Conservation (phyloP, 2,113 vertebrate species). For the Nerophis ophidion region DNA sequence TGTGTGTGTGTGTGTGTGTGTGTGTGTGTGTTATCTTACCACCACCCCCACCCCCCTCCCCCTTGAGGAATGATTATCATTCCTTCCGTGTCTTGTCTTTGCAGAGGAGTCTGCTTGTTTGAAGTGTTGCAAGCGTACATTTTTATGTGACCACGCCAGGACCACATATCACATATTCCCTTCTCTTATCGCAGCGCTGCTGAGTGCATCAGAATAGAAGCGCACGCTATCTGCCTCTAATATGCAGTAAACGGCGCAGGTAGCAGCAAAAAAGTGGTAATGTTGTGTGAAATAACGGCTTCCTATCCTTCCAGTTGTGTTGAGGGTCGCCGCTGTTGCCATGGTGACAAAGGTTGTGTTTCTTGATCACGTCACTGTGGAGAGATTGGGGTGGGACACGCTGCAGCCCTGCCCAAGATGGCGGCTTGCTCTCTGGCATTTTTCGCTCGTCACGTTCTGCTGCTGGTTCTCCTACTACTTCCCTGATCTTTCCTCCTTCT, state of each 20-base stretch:
- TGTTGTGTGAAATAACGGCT: not conserved
- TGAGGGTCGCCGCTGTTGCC: too few species aligned
- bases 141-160: not conserved
- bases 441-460: too few species aligned
- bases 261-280: slow-evolving; percentile 28
- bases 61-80: slow-evolving; percentile 22
- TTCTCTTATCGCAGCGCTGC: not conserved
- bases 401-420: too few species aligned
- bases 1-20: slow-evolving; percentile 22
- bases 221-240: not conserved
- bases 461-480: too few species aligned
- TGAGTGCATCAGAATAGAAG: not conserved
- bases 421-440: too few species aligned
- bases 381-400: too few species aligned
- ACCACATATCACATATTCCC: not conserved
- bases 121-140: not conserved
- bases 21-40: slow-evolving; percentile 32
- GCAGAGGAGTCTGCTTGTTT: slow-evolving; percentile 3
- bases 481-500: too few species aligned
- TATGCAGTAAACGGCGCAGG: slow-evolving; percentile 21
- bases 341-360: too few species aligned
- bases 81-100: slow-evolving; percentile 13
- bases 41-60: not conserved
- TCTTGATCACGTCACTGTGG: too few species aligned
- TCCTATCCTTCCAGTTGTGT: too few species aligned